Conservation (phyloP, 2,113 vertebrate species). For the Cinclus cinclus region DNA sequence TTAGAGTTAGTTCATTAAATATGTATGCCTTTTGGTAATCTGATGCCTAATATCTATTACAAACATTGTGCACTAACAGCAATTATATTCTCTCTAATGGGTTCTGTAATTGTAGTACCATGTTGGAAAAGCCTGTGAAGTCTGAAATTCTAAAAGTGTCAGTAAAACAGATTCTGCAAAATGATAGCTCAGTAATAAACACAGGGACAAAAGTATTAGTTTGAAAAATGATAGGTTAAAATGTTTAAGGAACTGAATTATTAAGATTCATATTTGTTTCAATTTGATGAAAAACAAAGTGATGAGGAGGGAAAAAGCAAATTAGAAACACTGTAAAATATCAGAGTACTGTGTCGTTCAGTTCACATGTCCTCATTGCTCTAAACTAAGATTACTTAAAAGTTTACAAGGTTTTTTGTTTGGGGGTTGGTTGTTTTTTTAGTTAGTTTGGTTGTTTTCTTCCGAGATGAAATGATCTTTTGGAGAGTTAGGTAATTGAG, state of each 20-base stretch:
- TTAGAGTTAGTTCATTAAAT: conserved; percentile 69
- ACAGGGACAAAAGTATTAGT: neutral
- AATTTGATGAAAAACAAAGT: neutral
- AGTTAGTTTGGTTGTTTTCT: neutral
- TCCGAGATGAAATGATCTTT: neutral
- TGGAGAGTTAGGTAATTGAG: neutral
- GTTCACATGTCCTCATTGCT: neutral
- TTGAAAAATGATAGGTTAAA: conserved; percentile 13
- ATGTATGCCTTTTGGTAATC: conserved; percentile 62
- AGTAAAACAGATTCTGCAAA: neutral
- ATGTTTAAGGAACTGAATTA: conserved; percentile 14
- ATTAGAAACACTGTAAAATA: neutral
- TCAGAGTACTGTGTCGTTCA: neutral
- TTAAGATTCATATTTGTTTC: conserved; percentile 45
- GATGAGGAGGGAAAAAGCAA: neutral
- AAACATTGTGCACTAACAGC: conserved; percentile 38
- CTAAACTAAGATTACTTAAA: neutral
- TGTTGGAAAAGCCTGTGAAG: neutral
- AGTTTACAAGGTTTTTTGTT: neutral
- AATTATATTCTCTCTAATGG: conserved; percentile 69
- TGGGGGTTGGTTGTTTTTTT: neutral
- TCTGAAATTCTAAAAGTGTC: conserved; percentile 41
- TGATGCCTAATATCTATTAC: conserved; percentile 35
- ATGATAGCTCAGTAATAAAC: conserved; percentile 31
- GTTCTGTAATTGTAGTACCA: conserved; percentile 48